Evolutionary conservation across 2,888 invertebrate species (phyloP).

Genomic region (Leptopilina drosophilae): DNA sequence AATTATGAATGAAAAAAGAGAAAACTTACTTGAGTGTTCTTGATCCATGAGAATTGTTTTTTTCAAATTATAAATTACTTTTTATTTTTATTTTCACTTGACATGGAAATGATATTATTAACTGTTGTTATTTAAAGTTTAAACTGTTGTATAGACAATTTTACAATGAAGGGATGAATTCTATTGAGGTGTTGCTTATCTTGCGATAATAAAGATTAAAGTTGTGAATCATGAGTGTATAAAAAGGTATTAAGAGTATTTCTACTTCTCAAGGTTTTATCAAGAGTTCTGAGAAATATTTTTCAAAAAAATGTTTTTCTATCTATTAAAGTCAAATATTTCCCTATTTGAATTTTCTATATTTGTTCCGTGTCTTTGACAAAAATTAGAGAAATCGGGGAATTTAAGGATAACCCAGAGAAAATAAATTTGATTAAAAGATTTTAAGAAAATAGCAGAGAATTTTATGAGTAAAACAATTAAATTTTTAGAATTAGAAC

Average conservation of each 20-base stretch:
- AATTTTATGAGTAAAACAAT: too few species aligned
- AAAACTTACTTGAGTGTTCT: not conserved
- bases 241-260: constrained; percentile 1
- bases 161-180: constrained; percentile 20
- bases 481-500: too few species aligned
- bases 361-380: too few species aligned
- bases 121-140: not conserved
- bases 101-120: too few species aligned
- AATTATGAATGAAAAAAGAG: too few species aligned
- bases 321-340: not conserved
- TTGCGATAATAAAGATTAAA: constrained; percentile 28
- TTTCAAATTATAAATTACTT: too few species aligned
- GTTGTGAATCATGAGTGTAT: constrained; percentile 22
- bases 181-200: constrained; percentile 30
- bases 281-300: not conserved
- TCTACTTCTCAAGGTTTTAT: not conserved
- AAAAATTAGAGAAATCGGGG: too few species aligned
- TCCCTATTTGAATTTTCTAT: not conserved
- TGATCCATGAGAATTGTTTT: too few species aligned
- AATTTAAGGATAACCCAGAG: too few species aligned
- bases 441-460: too few species aligned
- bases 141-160: constrained; percentile 10
- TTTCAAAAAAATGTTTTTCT: not conserved
- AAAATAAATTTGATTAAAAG: too few species aligned
- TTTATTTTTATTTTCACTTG: not conserved